These are phyloP conservation scores for Toxotes chatareus DNA, from an alignment of 2,113 vertebrate genomes.

Conservation along the genomic window DNA sequence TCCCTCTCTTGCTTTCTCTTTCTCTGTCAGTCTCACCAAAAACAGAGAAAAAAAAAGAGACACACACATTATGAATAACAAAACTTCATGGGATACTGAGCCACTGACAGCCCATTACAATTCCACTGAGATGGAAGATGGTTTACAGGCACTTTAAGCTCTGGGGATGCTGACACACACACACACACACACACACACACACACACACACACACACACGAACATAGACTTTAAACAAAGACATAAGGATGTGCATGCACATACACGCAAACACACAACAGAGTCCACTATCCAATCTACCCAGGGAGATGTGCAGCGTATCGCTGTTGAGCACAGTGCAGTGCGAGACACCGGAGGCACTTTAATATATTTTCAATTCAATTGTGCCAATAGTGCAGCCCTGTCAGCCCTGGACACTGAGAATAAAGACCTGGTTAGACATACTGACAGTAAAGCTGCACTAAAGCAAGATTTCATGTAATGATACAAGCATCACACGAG, in stretches of 20 bases:
- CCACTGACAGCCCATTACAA: constrained; percentile 73
- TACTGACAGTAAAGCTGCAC: constrained; percentile 28
- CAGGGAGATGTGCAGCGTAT: constrained; percentile 48
- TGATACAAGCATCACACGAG: constrained; percentile 26
- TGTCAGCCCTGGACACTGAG: constrained; percentile 37
- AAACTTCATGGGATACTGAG: constrained; percentile 67
- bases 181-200: not conserved
- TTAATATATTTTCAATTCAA: constrained; percentile 68
- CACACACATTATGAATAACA: constrained; percentile 62
- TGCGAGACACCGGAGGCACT: constrained; percentile 54
- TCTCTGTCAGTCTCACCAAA: constrained; percentile 34
- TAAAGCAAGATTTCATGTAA: constrained; percentile 39
- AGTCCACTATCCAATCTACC: constrained; percentile 33
- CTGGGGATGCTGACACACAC: constrained; percentile 26
- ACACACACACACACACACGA: not conserved
- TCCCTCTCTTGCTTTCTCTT: constrained; percentile 27
- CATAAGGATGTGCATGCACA: constrained; percentile 9
- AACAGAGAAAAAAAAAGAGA: constrained; percentile 21
- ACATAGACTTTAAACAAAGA: constrained; percentile 21
- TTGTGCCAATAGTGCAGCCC: constrained; percentile 43
- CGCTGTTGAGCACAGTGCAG: constrained; percentile 39
- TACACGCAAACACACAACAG: not conserved
- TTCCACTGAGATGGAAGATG: constrained; percentile 67
- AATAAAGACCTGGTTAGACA: constrained; percentile 41
- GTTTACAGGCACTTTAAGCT: constrained; percentile 70